A percentile compares a stretch with the other conserved stretches of the same genome.
These are phyloP conservation scores for Drosophila algonquin DNA, from an alignment of 2,888 invertebrate genomes.

Conservation along the genomic window DNA sequence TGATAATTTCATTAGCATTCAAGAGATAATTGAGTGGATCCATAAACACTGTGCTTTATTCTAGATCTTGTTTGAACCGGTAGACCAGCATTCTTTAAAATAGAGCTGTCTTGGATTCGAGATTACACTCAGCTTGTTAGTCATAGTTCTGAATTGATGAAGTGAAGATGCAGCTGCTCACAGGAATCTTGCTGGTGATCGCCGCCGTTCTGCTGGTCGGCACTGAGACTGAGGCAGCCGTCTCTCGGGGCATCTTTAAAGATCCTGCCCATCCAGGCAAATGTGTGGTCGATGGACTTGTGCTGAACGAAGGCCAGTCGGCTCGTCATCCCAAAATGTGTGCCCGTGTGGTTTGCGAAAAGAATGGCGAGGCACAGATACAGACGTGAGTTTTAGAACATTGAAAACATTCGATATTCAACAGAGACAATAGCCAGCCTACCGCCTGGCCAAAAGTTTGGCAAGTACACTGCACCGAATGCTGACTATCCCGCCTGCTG, in stretches of 20 bases:
- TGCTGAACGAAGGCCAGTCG: slow-evolving; percentile 40
- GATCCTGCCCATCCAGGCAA: slow-evolving; percentile 66
- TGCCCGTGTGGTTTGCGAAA: slow-evolving; percentile 48
- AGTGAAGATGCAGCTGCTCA: slow-evolving; percentile 41
- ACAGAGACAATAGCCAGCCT: background rate
- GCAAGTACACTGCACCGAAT: slow-evolving; percentile 38
- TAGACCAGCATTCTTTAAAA: background rate
- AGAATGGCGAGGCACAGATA: slow-evolving; percentile 44
- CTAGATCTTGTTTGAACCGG: background rate
- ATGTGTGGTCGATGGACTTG: slow-evolving; percentile 50
- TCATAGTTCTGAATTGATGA: background rate
- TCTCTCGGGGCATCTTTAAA: slow-evolving; percentile 39
- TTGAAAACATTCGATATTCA: too few species aligned
- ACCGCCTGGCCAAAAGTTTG: slow-evolving; percentile 40
- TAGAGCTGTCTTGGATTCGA: background rate
- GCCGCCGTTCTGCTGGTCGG: background rate
- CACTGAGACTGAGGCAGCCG: slow-evolving; percentile 28
- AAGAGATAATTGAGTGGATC: background rate
- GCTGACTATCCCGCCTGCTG: slow-evolving; percentile 63
- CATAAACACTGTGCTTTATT: background rate
- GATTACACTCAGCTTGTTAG: slow-evolving; percentile 8
- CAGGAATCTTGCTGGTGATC: slow-evolving; percentile 1
- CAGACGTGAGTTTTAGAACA: slow-evolving; percentile 46
- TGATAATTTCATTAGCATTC: background rate
- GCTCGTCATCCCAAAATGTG: slow-evolving; percentile 51